These are phyloP conservation scores for Onychomys torridus DNA, from an alignment of 2,797 vertebrate genomes.

Conservation along the genomic window DNA sequence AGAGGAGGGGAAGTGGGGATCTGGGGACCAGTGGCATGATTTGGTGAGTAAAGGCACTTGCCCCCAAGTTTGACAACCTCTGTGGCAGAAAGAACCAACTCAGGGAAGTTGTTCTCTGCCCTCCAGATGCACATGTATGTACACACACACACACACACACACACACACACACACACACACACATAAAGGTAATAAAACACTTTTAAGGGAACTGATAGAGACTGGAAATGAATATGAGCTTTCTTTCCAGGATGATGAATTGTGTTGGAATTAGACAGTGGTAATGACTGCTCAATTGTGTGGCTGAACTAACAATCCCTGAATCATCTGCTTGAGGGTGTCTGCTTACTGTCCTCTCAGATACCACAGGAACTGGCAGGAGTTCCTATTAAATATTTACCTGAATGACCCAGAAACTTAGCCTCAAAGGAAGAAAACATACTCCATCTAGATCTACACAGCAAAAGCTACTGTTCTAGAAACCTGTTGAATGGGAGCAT, in stretches of 20 bases:
- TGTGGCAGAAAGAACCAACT: not conserved
- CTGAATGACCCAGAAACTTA: not conserved
- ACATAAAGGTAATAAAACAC: not conserved
- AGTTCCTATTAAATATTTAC: not conserved
- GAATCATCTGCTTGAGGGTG: not conserved
- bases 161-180: not conserved
- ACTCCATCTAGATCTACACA: not conserved
- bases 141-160: not conserved
- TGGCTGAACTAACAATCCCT: not conserved
- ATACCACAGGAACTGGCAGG: not conserved
- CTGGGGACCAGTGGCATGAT: not conserved
- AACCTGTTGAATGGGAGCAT: not conserved
- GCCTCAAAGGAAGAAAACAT: not conserved
- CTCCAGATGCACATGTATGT: not conserved
- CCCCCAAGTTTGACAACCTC: not conserved
- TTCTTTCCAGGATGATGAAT: not conserved
- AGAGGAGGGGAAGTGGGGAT: not conserved
- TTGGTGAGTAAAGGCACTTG: not conserved
- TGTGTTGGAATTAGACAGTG: not conserved
- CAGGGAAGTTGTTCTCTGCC: not conserved
- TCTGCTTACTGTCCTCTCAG: not conserved
- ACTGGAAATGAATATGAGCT: not conserved
- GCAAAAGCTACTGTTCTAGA: slow-evolving; percentile 4
- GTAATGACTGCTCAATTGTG: not conserved
- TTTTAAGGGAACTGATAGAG: not conserved